phyloP scores from a whole-genome alignment of 2,888 invertebrate species.

The Trichopoda pennipes region DNA sequence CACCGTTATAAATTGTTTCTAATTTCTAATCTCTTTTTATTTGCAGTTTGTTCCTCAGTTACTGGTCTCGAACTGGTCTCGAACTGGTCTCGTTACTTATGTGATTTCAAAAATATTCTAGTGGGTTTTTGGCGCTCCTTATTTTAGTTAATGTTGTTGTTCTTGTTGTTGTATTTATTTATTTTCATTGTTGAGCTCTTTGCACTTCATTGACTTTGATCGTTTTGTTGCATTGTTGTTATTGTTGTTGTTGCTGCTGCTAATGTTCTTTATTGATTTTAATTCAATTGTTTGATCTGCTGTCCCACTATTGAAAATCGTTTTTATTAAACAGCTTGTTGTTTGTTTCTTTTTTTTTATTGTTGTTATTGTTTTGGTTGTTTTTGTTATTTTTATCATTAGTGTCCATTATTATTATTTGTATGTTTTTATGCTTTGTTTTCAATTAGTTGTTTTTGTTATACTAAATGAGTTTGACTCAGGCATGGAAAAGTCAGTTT shows the following conservation, averaged over 20 bases:
- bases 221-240: constrained; percentile 38
- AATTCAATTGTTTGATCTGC: constrained; percentile 53
- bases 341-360: constrained; percentile 30
- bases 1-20: not conserved
- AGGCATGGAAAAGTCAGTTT: too few species aligned
- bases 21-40: not conserved
- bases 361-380: too few species aligned
- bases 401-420: constrained; percentile 61
- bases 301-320: constrained; percentile 55
- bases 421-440: not conserved
- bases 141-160: constrained; percentile 18
- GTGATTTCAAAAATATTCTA: constrained; percentile 7
- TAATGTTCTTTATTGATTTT: constrained; percentile 49
- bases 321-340: constrained; percentile 37
- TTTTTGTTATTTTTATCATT: constrained; percentile 61
- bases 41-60: constrained; percentile 29
- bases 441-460: constrained; percentile 32
- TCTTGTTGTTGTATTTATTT: constrained; percentile 11
- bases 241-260: constrained; percentile 22
- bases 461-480: not conserved
- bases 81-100: constrained; percentile 15
- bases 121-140: constrained; percentile 48
- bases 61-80: constrained; percentile 12
- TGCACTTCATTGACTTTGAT: constrained; percentile 69
- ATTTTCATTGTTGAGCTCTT: constrained; percentile 48